Percentiles rank a stretch among this genome's conserved stretches.
These are phyloP conservation scores for Misgurnus mizolepis DNA, from an alignment of 2,113 vertebrate genomes.

Conservation along the genomic window DNA sequence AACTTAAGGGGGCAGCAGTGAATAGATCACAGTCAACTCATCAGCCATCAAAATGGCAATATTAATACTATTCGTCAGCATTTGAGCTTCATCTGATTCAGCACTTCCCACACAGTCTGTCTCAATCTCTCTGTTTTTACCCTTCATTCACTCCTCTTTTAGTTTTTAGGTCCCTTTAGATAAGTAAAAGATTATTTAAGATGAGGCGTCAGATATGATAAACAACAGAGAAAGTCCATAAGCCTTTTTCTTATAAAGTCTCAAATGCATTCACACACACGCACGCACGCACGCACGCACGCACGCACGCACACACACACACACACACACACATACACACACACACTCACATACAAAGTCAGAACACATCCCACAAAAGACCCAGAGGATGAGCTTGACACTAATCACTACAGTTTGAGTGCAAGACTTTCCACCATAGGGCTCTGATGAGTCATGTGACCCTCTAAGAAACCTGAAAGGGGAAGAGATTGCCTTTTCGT, in stretches of 20 bases:
- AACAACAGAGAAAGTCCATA: background rate
- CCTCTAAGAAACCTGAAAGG: constrained; percentile 15
- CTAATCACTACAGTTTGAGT: constrained; percentile 53
- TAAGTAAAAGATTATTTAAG: background rate
- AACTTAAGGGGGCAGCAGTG: constrained; percentile 69
- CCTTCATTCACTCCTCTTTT: constrained; percentile 24
- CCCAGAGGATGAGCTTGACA: constrained; percentile 46
- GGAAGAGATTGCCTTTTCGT: constrained; percentile 20
- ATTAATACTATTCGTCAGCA: constrained; percentile 55
- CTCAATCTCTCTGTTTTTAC: constrained; percentile 39
- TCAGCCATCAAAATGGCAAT: constrained; percentile 32
- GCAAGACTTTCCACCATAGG: constrained; percentile 22
- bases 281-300: too few species aligned
- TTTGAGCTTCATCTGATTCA: constrained; percentile 63
- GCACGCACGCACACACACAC: too few species aligned
- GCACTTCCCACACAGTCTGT: constrained; percentile 53
- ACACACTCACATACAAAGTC: background rate
- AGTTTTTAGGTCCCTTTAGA: constrained; percentile 2
- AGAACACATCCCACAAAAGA: constrained; percentile 23
- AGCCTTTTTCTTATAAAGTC: constrained; percentile 17
- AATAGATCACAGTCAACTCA: constrained; percentile 54
- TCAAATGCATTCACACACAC: background rate
- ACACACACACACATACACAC: background rate
- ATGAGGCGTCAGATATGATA: background rate
- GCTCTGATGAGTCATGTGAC: constrained; percentile 48